A percentile compares a stretch with the other conserved stretches of the same genome.
These are phyloP conservation scores for Heteromormyrus szaboi DNA, from an alignment of 2,797 vertebrate species.

Conservation along the genomic window DNA sequence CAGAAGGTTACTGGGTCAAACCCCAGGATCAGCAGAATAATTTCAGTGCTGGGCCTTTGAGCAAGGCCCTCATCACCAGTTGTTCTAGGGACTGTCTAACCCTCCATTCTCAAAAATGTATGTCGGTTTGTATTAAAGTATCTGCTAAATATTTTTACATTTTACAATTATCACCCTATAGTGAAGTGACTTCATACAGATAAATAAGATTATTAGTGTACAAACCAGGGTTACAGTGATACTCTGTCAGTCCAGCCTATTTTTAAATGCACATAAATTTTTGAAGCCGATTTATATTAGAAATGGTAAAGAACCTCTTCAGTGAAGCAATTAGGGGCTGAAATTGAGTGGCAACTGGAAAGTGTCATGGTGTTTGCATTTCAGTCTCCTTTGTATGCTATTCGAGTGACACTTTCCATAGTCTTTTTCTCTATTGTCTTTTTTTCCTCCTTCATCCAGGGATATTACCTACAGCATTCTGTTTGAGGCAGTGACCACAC, in stretches of 20 bases:
- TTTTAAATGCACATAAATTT: not conserved
- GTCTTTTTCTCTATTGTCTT: not conserved
- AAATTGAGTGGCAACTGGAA: not conserved
- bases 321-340: not conserved
- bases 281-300: not conserved
- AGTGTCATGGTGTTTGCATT: not conserved
- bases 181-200: not conserved
- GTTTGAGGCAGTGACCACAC: slow-evolving; percentile 85
- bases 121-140: not conserved
- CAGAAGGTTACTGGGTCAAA: no score
- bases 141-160: not conserved
- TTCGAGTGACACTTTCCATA: not conserved
- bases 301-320: not conserved
- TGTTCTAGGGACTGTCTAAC: not conserved
- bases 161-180: not conserved
- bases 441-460: slow-evolving; percentile 47
- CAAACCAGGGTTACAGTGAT: not conserved
- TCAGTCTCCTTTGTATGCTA: not conserved
- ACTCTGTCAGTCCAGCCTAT: not conserved
- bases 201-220: not conserved
- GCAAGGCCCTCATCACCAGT: not conserved
- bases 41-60: not conserved
- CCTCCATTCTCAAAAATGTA: not conserved
- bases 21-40: no score
- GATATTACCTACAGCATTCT: slow-evolving; percentile 96